Base-by-base conservation (phyloP, 1,140 invertebrate species). In the Drosophila parvula region DNA sequence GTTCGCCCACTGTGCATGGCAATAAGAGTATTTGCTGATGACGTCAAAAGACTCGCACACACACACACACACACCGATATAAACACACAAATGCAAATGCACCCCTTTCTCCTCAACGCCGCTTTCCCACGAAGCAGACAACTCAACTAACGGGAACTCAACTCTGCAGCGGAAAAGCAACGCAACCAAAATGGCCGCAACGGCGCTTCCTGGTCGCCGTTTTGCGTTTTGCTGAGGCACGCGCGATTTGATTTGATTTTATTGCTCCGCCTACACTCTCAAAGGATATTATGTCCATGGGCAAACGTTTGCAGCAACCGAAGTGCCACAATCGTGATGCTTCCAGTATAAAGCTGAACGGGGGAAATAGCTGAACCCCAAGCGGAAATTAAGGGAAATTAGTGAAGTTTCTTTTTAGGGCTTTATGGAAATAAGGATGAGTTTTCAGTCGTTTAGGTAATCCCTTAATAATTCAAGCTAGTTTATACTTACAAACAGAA, bases 21-120 rank as follows among this genome's bases (percentile, higher is more conserved):
- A 62, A 70, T 38, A 55, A 55, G 51, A 59, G 40, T 71, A 65
- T 73, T 75, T 77, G 74, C 78, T 80, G 78, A 75, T 84, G 83
- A 88, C 83, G 83, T 86, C 79, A 79, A 69, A 71, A 73, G 79
- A 78, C 74, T 41, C 34, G 65, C 38, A 38, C 61, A 62, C 53
- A 60, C 69, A 51, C 28, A 53, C 53, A 74, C 18, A 62, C 67
- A 67, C 51, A 43, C n/a, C n/a, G n/a, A n/a, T 22, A 51, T 53
- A 50, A 40, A 34, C 63, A 41, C 27, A 38, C 62, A 28, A 53
- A 68, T 44, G 48, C 63, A 61, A 47, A 61, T 40, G 40, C 56
- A 53, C 32, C 58, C 63, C 63, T n/a, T 8, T 22, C 14, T 22
- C 11, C 32, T 22, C 28, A n/a, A 4, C 11, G 2, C 30, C 7